Base-by-base conservation (phyloP, 2,113 vertebrate species). In the Halichoerus grypus region DNA sequence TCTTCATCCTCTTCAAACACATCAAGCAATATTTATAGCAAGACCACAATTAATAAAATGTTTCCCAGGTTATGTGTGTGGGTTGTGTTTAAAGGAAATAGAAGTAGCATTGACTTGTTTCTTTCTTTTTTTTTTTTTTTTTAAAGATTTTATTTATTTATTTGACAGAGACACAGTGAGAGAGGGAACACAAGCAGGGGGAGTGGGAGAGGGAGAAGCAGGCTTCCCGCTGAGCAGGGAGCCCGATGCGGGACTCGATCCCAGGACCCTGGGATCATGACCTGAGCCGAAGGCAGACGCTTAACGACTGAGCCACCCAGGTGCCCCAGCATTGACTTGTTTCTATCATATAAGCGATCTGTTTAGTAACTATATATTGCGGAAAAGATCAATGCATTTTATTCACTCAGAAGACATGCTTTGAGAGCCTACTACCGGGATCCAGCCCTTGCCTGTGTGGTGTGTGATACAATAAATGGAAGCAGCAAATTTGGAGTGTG, bases 61-160 rank as follows among this genome's bases (percentile, higher is more conserved):
- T 79, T 79, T 76, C 67, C 74, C 4, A 42, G 71, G 71, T 55
- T 39, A 21, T 8, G 1, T 49, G n/a, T 39, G 26, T 95, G 16
- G 49, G 4, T 65, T 96, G 31, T 79, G 5, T 94, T 91, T 92
- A 95, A 91, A 91, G 87, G 53, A 90, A 83, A 49, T 11, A 79
- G 59, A 97, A 74, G 12, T 80, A 63, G 28, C 91, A 5, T 13
- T 91, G 57, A 36, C 51, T 89, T 93, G 57, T 90, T 94, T 92
- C 53, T 96, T 42, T 39, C 39, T 39, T 42, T 42, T 42, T 42
- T 42, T 42, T 42, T 42, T 42, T 42, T 39, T 42, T 42, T 42
- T 42, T 42, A 5, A 42, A 42, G 39, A 5, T 42, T 42, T 42
- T 42, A 42, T 42, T 42, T 42, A 42, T 42, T 42, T 42, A 42